phyloP scores from a whole-genome alignment of 2,888 invertebrate species.

The Idaea dimidiata region DNA sequence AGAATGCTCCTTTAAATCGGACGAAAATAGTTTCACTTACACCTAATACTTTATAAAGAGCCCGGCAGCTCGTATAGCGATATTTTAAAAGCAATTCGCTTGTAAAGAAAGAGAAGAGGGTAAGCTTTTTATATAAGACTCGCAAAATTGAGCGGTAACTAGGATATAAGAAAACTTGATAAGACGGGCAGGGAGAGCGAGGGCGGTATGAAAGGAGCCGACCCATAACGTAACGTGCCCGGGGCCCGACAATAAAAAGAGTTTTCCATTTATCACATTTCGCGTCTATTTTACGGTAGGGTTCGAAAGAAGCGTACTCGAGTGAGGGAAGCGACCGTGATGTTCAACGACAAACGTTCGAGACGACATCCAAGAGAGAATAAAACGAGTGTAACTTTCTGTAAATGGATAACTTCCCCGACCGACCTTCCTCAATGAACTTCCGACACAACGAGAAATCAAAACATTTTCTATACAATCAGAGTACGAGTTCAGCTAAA shows the following conservation, averaged over 20 bases:
- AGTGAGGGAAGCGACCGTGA: constrained; percentile 61
- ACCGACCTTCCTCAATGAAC: constrained; percentile 66
- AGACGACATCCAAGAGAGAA: constrained; percentile 69
- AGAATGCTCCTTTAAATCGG: constrained; percentile 36
- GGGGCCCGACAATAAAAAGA: constrained; percentile 74
- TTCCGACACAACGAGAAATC: constrained; percentile 26
- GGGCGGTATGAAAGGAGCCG: constrained; percentile 56
- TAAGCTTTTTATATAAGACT: constrained; percentile 63
- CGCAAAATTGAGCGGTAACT: constrained; percentile 74
- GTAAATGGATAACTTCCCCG: constrained; percentile 72
- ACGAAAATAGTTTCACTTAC: constrained; percentile 30
- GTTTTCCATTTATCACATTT: constrained; percentile 80
- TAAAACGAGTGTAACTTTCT: constrained; percentile 72
- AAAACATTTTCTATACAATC: not conserved
- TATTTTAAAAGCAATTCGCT: constrained; percentile 60
- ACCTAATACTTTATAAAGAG: constrained; percentile 42
- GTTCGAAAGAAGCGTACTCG: constrained; percentile 65
- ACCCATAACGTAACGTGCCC: constrained; percentile 70
- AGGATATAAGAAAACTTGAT: constrained; percentile 75
- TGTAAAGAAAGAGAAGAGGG: constrained; percentile 50
- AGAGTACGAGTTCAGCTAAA: not conserved
- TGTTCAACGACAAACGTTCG: constrained; percentile 63
- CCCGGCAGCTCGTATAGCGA: constrained; percentile 46
- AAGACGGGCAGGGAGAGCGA: constrained; percentile 60
- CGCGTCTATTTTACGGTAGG: constrained; percentile 78